Evolutionary conservation across 2,888 invertebrate species (phyloP).

Genomic region (Lasioglossum villosulum): DNA sequence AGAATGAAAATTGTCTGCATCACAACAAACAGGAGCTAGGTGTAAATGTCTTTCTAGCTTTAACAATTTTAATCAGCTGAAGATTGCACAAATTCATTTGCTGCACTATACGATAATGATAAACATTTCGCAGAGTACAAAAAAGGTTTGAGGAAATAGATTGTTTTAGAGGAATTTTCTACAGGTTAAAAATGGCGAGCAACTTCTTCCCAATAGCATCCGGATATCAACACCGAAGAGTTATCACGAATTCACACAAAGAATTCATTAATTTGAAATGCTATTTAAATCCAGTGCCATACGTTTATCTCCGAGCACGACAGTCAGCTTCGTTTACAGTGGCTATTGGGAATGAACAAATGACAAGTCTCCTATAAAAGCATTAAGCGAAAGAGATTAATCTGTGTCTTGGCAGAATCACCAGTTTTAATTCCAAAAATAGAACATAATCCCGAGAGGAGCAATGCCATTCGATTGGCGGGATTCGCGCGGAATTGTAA

Average conservation of each 20-base stretch:
- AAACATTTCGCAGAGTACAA: not conserved
- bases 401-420: not conserved
- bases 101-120: not conserved
- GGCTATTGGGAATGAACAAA: conserved; percentile 3
- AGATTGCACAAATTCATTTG: not conserved
- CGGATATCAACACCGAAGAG: not conserved
- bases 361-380: conserved; percentile 1
- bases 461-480: not conserved
- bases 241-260: not conserved
- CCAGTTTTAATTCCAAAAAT: conserved; percentile 7
- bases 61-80: not conserved
- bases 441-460: not conserved
- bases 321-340: conserved; percentile 7
- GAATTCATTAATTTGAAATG: not conserved
- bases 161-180: not conserved
- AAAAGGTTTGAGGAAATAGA: not conserved
- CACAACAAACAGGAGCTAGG: too few species aligned
- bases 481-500: not conserved
- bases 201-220: not conserved
- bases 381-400: conserved; percentile 13
- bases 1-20: too few species aligned
- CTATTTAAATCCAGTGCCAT: not conserved
- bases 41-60: too few species aligned
- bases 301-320: not conserved
- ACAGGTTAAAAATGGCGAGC: not conserved